Percentiles rank a stretch among this genome's conserved stretches.
These are phyloP conservation scores for Gyrodactylus salaris DNA, from an alignment of 1,140 invertebrate genomes.

Conservation along the genomic window DNA sequence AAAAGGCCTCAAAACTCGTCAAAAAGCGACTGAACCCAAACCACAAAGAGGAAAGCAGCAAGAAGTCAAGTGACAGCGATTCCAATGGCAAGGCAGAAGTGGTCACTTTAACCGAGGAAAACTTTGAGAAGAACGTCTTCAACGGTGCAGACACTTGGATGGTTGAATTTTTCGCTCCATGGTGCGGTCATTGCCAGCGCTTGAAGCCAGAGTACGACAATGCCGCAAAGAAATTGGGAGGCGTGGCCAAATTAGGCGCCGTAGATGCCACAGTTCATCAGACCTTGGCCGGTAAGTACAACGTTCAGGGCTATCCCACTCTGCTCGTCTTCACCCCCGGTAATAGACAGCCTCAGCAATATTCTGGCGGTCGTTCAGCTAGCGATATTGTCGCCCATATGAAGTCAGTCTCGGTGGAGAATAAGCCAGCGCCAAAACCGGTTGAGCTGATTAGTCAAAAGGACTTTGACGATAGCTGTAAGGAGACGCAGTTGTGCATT, in stretches of 20 bases:
- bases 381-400: conserved; percentile 63
- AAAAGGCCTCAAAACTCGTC: not conserved
- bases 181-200: conserved; percentile 49
- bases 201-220: conserved; percentile 66
- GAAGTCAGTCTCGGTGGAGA: conserved; percentile 44
- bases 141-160: conserved; percentile 67
- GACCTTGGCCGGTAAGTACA: conserved; percentile 29
- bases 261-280: conserved; percentile 70
- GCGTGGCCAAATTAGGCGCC: conserved; percentile 61
- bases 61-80: not conserved
- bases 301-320: conserved; percentile 67
- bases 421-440: conserved; percentile 13
- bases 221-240: conserved; percentile 66
- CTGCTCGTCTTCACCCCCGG: conserved; percentile 71
- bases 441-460: conserved; percentile 21
- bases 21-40: conserved; percentile 9
- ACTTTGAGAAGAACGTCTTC: conserved; percentile 59
- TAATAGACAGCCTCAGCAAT: conserved; percentile 37
- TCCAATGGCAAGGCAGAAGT: conserved; percentile 34
- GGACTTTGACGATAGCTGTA: conserved; percentile 36
- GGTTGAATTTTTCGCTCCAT: conserved; percentile 77
- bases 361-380: conserved; percentile 50
- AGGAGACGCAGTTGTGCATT: conserved; percentile 54
- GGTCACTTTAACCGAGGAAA: conserved; percentile 58
- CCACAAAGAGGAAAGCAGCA: conserved; percentile 8